Evolutionary conservation across 1,140 invertebrate genomes (phyloP), one percentile per base, ranked within the genome.

Genomic region (Acarapis woodi): DNA sequence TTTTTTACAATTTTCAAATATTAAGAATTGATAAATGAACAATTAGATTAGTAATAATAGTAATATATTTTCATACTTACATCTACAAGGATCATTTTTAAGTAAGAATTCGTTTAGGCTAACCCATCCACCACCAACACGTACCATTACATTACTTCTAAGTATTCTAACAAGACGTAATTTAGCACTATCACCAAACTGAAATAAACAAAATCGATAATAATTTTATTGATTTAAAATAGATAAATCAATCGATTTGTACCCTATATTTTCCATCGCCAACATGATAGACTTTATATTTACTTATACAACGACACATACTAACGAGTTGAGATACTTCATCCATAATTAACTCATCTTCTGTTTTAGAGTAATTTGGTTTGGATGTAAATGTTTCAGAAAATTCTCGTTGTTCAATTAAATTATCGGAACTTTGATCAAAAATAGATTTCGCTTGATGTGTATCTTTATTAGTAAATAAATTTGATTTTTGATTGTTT

Each of bases 51-150:
- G n/a, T n/a, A n/a, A n/a, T n/a, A n/a, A n/a, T n/a, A n/a, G n/a
- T n/a, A n/a, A n/a, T n/a, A n/a, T n/a, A n/a, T n/a, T n/a, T n/a
- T n/a, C n/a, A n/a, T n/a, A 40, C 49, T 64, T 74, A 90, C 90
- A 88, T 77, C 93, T 62, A 63, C 93, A 99, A 35, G 93, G 93
- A 66, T 99, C 93, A 57, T 99, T 96, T 59, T 97, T 97, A 38
- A 90, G 65, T 19, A 99, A 67, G 66, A 99, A 99, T 60, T 96
- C 88, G 57, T 97, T 90, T 21, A 99, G 62, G 18, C 88, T 83
- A 18, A 90, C 80, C 93, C 93, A 99, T 34, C 93, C 93, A 46
- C 93, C 93, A 29, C 93, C 93, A n/a, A 99, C 93, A 44, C 93
- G 71, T 40, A 97, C 88, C 93, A 99, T 99, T 1, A 99, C 93